A percentile compares a stretch with the other conserved stretches of the same genome.
Evolutionary conservation across 2,888 invertebrate species (phyloP).

Genomic region (Allolobophora icterica): DNA sequence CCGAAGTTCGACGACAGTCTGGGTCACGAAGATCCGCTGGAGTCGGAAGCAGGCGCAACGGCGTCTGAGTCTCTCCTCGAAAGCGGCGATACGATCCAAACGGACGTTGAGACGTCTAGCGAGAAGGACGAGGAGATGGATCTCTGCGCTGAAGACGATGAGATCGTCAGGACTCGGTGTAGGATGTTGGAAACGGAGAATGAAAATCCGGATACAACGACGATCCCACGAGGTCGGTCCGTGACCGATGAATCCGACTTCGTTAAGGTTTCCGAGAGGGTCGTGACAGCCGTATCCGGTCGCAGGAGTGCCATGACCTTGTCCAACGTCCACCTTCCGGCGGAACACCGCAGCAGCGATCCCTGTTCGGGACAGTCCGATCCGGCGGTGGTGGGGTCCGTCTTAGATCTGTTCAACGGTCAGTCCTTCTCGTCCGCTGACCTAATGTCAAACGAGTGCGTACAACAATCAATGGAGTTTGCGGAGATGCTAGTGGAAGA

Average conservation of each 20-base stretch:
- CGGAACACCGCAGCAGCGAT: not conserved
- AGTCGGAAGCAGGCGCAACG: not conserved
- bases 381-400: not conserved
- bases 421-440: not conserved
- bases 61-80: not conserved
- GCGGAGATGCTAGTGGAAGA: slow-evolving; percentile 7
- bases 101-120: not conserved
- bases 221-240: not conserved
- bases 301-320: not conserved
- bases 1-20: not conserved
- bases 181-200: not conserved
- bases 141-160: not conserved
- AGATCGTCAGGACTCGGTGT: not conserved
- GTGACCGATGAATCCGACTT: not conserved
- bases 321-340: not conserved
- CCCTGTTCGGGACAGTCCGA: not conserved
- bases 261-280: not conserved
- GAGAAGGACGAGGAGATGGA: not conserved
- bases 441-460: not conserved
- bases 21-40: not conserved
- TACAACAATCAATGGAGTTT: not conserved
- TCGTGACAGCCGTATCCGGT: not conserved
- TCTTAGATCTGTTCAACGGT: not conserved
- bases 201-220: not conserved
- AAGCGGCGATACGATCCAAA: not conserved